Percentiles rank a stretch among this genome's conserved stretches.
These are phyloP conservation scores for Drosophila tani DNA, from an alignment of 1,140 invertebrate species.

Conservation along the genomic window DNA sequence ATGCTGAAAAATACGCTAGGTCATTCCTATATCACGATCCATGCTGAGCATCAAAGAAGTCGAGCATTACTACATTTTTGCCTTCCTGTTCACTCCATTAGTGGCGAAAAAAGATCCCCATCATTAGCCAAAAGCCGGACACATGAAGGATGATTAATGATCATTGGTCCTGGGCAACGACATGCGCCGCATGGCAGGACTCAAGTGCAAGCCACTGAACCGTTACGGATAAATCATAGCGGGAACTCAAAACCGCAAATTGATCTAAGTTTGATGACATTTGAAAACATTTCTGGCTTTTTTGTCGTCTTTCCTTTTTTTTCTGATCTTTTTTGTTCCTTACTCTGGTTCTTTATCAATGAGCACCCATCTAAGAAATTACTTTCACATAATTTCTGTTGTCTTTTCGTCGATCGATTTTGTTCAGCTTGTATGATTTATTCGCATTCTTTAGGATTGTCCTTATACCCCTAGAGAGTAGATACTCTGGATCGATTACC, in stretches of 20 bases:
- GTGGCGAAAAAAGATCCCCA: conserved; percentile 63
- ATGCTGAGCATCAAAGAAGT: conserved; percentile 31
- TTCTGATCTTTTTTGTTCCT: conserved; percentile 31
- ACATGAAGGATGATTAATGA: conserved; percentile 71
- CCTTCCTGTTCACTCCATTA: conserved; percentile 65
- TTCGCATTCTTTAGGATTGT: conserved; percentile 46
- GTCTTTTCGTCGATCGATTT: conserved; percentile 36
- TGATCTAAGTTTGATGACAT: conserved; percentile 78
- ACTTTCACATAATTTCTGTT: conserved; percentile 76
- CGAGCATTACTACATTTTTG: conserved; percentile 39
- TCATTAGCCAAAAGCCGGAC: conserved; percentile 58
- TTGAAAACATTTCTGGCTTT: conserved; percentile 35
- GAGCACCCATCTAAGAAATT: conserved; percentile 80
- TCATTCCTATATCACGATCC: conserved; percentile 29
- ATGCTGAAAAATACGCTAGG: conserved; percentile 29
- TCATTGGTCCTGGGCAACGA: conserved; percentile 36
- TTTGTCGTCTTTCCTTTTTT: conserved; percentile 16
- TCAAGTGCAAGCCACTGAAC: conserved; percentile 70
- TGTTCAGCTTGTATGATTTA: conserved; percentile 63
- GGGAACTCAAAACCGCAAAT: conserved; percentile 67
- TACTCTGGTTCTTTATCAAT: conserved; percentile 45
- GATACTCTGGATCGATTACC: conserved; percentile 66
- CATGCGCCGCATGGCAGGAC: conserved; percentile 54
- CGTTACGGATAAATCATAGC: conserved; percentile 71
- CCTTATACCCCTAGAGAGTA: conserved; percentile 33